These are phyloP conservation scores for Rhea pennata DNA, from an alignment of 2,113 vertebrate genomes.

Conservation along the genomic window DNA sequence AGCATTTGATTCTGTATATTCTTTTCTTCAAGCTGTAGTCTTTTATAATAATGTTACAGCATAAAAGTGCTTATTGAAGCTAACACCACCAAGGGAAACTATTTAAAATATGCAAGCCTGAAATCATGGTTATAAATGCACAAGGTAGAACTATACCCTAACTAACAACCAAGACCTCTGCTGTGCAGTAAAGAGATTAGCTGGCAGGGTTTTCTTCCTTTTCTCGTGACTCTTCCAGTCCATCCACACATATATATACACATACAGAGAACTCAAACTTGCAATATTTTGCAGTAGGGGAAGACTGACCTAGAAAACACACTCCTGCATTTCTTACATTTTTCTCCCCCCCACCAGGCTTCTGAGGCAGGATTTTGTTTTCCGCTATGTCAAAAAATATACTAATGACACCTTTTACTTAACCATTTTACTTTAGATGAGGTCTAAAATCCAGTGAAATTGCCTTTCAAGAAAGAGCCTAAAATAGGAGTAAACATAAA, in stretches of 20 bases:
- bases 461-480: neutral
- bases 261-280: neutral
- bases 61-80: neutral
- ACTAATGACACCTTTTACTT: neutral
- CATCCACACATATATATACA: neutral
- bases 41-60: neutral
- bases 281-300: neutral
- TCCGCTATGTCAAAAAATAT: neutral
- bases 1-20: neutral
- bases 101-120: neutral
- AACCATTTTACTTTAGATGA: neutral
- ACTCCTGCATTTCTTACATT: neutral
- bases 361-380: neutral
- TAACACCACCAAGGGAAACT: neutral
- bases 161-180: neutral
- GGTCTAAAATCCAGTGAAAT: neutral
- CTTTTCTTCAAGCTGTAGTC: neutral
- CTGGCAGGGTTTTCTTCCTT: neutral
- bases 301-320: neutral
- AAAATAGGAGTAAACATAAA: neutral
- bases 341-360: neutral
- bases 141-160: neutral
- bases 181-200: accelerated
- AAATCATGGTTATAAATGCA: neutral
- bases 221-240: neutral